These are phyloP conservation scores for Austrolebias charrua DNA, from an alignment of 2,797 vertebrate species.

Conservation along the genomic window DNA sequence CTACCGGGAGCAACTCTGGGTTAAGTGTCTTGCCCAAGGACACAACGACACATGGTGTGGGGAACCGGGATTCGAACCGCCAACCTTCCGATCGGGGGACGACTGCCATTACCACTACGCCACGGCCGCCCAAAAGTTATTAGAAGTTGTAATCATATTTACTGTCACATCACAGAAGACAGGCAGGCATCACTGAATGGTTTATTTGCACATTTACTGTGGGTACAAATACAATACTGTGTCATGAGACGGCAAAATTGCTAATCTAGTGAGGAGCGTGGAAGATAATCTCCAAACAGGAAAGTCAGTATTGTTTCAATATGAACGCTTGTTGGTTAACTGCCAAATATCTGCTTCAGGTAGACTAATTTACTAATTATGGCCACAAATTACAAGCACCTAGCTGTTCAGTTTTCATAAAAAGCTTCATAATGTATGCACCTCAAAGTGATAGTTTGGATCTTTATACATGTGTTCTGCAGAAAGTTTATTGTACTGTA, in stretches of 20 bases:
- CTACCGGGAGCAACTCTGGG: no score
- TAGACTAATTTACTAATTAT: constrained; percentile 12
- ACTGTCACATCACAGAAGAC: constrained; percentile 39
- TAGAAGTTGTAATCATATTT: constrained; percentile 44
- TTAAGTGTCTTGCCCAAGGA: no score
- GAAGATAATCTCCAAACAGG: constrained; percentile 2
- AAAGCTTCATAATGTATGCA: constrained; percentile 3
- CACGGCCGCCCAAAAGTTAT: no score
- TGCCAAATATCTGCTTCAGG: constrained; percentile 12
- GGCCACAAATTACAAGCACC: constrained; percentile 9
- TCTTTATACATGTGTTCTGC: no score
- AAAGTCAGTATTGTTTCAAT: not conserved
- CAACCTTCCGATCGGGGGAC: no score
- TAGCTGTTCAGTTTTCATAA: constrained; percentile 1
- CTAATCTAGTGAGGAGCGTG: not conserved
- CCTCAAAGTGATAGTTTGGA: no score
- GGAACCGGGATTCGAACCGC: no score
- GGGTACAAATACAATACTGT: constrained; percentile 6
- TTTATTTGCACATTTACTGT: constrained; percentile 36
- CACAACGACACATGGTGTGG: no score
- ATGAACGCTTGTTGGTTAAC: constrained; percentile 5
- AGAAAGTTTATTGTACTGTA: no score
- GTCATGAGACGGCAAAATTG: not conserved
- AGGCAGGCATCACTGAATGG: constrained; percentile 19
- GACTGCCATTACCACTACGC: no score